Conservation (phyloP, 2,113 vertebrate genomes). For the cattle (Bos taurus) region DNA sequence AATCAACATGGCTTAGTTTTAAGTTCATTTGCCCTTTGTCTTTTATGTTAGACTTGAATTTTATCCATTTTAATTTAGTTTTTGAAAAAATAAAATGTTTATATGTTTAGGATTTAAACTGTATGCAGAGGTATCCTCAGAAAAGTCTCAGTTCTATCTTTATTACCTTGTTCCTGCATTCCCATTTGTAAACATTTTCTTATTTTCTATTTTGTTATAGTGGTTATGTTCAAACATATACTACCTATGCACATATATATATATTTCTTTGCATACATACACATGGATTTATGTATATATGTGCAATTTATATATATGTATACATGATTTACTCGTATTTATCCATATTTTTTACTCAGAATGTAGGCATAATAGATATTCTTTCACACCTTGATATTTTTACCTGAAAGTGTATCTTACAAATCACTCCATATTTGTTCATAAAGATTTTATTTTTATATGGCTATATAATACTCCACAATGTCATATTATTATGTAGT, state of each 20-base stretch:
- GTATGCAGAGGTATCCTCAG: not conserved
- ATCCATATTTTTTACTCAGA: not conserved
- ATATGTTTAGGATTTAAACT: not conserved
- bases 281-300: not conserved
- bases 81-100: not conserved
- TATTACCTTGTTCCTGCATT: not conserved
- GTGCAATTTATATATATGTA: not conserved
- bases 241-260: not conserved
- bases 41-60: not conserved
- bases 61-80: not conserved
- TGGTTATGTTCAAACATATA: not conserved
- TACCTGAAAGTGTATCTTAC: not conserved
- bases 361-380: not conserved
- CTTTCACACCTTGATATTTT: not conserved
- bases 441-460: not conserved
- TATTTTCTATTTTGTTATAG: not conserved
- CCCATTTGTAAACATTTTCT: not conserved
- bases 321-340: not conserved
- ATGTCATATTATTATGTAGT: not conserved
- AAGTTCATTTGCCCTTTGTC: not conserved
- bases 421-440: not conserved
- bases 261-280: not conserved
- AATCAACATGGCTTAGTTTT: not conserved
- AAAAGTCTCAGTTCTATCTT: not conserved
- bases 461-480: not conserved